Evolutionary conservation across 1,140 invertebrate species (phyloP).

Genomic region (Penaeus vannamei): DNA sequence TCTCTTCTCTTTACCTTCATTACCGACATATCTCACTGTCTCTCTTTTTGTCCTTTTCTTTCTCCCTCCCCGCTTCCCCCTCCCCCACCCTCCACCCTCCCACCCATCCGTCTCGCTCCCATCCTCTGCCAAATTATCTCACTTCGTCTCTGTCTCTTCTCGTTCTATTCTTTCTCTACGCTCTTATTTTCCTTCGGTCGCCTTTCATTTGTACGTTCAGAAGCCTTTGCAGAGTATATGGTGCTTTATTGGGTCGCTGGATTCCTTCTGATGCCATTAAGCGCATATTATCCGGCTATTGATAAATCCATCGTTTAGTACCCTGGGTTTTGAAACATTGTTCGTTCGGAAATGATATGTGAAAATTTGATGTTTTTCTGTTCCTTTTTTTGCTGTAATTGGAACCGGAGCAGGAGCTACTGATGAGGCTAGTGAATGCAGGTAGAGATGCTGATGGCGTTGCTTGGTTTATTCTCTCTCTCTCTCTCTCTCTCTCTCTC

Average conservation of each 20-base stretch:
- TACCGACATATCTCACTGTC: neutral
- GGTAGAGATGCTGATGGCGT: too few species aligned
- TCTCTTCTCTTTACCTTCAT: neutral
- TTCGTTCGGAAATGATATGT: too few species aligned
- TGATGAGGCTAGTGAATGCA: too few species aligned
- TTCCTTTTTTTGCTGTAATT: too few species aligned
- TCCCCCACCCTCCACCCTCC: neutral
- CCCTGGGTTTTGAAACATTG: too few species aligned
- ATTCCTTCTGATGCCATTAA: too few species aligned
- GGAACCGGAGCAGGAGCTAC: too few species aligned
- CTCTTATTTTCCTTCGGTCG: neutral
- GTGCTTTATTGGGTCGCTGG: too few species aligned
- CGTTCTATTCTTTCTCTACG: neutral
- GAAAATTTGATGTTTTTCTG: too few species aligned
- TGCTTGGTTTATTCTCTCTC: neutral
- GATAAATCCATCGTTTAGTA: too few species aligned
- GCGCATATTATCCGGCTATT: too few species aligned
- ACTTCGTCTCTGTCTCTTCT: neutral
- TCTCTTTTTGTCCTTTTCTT: neutral
- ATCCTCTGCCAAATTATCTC: neutral
- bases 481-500: constrained; percentile 36
- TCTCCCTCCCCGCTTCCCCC: neutral
- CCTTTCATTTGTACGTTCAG: neutral
- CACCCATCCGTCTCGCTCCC: neutral
- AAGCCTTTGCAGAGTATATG: too few species aligned